A percentile compares a stretch with the other conserved stretches of the same genome.
These are phyloP conservation scores for Holothuria scabra DNA, from an alignment of 53 echinoderm and acorn worm genomes.

Conservation along the genomic window DNA sequence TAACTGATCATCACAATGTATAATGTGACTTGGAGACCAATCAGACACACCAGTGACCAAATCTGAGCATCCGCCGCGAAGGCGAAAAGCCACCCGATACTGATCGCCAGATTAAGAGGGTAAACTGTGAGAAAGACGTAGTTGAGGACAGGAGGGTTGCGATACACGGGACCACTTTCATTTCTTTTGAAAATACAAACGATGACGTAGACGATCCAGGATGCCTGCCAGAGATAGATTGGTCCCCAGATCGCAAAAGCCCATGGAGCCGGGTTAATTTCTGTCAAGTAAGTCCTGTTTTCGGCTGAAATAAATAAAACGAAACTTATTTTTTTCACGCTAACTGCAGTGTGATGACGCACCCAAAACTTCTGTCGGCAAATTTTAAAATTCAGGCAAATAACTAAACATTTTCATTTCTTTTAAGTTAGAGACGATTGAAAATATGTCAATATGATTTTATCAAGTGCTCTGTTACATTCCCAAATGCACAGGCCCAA, in stretches of 20 bases:
- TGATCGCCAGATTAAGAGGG: conserved; percentile 28
- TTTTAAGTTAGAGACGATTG: too few species aligned
- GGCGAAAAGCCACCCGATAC: conserved; percentile 60
- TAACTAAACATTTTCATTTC: too few species aligned
- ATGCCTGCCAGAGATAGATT: conserved; percentile 64
- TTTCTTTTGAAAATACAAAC: conserved; percentile 54
- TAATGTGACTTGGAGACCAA: conserved; percentile 23
- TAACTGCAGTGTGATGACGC: too few species aligned
- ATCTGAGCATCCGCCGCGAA: conserved; percentile 25
- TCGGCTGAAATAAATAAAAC: conserved; percentile 4
- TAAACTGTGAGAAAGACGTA: conserved; percentile 43
- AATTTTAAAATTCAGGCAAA: too few species aligned
- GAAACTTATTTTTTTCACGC: neutral
- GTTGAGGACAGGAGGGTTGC: conserved; percentile 59
- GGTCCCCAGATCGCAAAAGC: conserved; percentile 56
- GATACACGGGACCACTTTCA: conserved; percentile 54
- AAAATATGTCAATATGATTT: too few species aligned
- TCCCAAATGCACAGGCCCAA: too few species aligned
- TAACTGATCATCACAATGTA: conserved; percentile 38
- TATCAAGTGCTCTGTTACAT: too few species aligned
- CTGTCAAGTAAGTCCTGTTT: neutral
- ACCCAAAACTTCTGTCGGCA: too few species aligned
- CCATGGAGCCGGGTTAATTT: conserved; percentile 46
- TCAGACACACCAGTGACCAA: conserved; percentile 23
- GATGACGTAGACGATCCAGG: conserved; percentile 65